These are phyloP conservation scores for Otolemur garnettii DNA, from an alignment of 2,113 vertebrate species.

Conservation along the genomic window DNA sequence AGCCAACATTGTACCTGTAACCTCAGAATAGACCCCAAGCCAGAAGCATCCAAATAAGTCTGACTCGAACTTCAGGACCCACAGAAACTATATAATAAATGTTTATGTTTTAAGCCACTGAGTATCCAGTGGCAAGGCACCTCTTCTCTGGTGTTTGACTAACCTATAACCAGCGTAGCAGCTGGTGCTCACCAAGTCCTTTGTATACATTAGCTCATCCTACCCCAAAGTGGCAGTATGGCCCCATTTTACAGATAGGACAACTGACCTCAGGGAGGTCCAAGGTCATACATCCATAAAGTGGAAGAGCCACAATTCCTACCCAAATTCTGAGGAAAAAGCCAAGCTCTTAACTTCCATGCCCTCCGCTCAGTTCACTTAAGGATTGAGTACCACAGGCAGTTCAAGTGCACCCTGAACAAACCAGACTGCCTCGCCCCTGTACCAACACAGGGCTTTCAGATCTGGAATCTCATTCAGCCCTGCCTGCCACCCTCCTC, in stretches of 20 bases:
- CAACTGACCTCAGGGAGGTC: not conserved
- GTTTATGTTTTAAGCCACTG: not conserved
- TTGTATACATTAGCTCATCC: not conserved
- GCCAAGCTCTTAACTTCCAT: not conserved
- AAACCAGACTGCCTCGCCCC: not conserved
- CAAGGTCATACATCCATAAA: not conserved
- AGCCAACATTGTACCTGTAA: not conserved
- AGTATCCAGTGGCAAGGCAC: not conserved
- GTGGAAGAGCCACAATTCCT: not conserved
- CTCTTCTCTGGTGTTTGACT: not conserved
- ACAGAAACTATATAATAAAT: not conserved
- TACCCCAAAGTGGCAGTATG: not conserved
- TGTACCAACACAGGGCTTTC: not conserved
- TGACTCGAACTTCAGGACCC: not conserved
- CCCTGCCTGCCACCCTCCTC: not conserved
- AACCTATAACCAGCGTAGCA: not conserved
- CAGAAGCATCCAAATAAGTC: not conserved
- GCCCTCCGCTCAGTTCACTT: not conserved
- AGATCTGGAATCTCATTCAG: not conserved
- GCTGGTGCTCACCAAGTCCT: not conserved
- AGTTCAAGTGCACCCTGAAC: not conserved
- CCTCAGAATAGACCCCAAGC: not conserved
- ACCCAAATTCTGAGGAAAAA: not conserved
- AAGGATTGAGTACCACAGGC: not conserved
- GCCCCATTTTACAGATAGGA: not conserved